Evolutionary conservation across 2,888 invertebrate genomes (phyloP), one percentile per base, ranked within the genome.

Genomic region (Eupelmus urozonus): DNA sequence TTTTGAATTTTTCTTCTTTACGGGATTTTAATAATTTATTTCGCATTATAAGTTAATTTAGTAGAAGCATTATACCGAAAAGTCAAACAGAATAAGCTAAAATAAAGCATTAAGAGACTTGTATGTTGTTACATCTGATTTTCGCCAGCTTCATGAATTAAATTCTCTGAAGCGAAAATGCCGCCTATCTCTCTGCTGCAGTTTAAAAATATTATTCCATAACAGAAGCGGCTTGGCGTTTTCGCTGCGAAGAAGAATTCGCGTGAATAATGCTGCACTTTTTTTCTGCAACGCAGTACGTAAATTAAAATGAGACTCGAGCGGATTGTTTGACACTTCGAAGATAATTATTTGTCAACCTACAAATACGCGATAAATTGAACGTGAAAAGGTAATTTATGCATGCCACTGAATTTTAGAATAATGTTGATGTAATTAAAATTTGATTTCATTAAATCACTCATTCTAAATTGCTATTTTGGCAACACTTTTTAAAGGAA

Each of bases 81-180:
- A 34, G 34, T 34, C 34, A 34, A 20, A 16, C 23, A 40, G 27
- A 27, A 51, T 27, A 29, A 4, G 40, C 13, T 27, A 16, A 65
- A 65, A 65, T 55, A 57, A 57, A 57, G 27, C 16, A 57, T 27
- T 57, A 57, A 57, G 27, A 27, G 7, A 27, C 16, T 57, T 57
- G 57, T 16, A 27, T 27, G 57, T 16, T 27, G 25, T 57, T 57
- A 57, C 57, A 57, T 57, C 57, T 27, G 27, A 57, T 57, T 57
- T 57, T 57, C n/a, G 9, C 3, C 0, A 20, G 16, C 5, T n/a
- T n/a, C 16, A 57, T 57, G 18, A 57, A 57, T 57, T 57, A 57
- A 57, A 57, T 57, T 57, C 57, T 57, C 27, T 27, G 57, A 27
- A 57, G 27, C 57, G 57, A 57, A 57, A 57, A 57, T 16, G 57